A percentile compares a stretch with the other conserved stretches of the same genome.
Conservation (phyloP, 92 coral and sea anemone species). For the Porites divaricata region DNA sequence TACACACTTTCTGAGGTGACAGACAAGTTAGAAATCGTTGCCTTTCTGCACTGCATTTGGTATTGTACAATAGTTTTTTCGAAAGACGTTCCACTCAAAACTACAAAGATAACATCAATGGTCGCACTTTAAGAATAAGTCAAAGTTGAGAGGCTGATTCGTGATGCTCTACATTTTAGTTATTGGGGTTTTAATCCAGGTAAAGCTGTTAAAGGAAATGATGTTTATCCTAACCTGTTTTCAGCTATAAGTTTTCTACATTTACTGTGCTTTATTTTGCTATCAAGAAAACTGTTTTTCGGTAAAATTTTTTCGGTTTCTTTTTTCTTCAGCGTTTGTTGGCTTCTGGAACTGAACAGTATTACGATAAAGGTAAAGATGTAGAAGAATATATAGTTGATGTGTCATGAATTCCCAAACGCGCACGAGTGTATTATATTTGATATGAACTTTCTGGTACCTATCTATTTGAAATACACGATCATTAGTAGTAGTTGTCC, state of each 20-base stretch:
- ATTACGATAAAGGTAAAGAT: constrained; percentile 25
- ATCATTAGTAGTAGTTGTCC: neutral
- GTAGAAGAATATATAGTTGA: neutral
- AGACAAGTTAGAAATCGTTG: constrained; percentile 1
- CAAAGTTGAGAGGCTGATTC: neutral
- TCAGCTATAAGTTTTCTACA: neutral
- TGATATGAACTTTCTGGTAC: no score
- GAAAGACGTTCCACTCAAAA: neutral
- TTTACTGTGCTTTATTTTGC: neutral
- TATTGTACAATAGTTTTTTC: neutral
- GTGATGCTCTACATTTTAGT: neutral
- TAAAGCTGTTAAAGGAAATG: neutral
- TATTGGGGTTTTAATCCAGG: neutral
- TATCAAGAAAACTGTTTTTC: neutral
- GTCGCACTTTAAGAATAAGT: neutral
- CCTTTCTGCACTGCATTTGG: neutral
- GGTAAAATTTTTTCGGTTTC: neutral
- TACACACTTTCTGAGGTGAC: constrained; percentile 6
- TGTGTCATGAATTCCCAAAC: neutral
- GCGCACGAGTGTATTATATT: no score
- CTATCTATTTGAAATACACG: neutral
- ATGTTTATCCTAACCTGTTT: no score
- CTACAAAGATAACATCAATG: neutral
- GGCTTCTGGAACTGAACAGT: neutral
- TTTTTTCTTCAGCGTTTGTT: constrained; percentile 1